Conservation (phyloP, 2,797 vertebrate species). For the Malacoctenus gilli region DNA sequence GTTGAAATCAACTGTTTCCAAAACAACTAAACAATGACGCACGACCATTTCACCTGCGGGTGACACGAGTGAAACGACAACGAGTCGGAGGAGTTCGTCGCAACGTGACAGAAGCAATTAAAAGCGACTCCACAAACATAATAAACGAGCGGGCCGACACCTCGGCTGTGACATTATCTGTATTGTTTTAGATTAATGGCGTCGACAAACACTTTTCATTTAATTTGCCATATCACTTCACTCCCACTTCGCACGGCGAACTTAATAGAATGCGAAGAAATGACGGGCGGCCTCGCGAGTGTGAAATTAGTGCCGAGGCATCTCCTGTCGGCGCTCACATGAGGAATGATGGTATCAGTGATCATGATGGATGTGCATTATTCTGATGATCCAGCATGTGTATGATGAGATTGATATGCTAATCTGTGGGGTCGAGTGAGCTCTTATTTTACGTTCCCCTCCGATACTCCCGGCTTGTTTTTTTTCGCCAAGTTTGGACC, state of each 20-base stretch:
- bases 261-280: slow-evolving; percentile 45
- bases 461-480: no score
- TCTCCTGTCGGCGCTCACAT: slow-evolving; percentile 30
- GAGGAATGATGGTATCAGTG: slow-evolving; percentile 35
- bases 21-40: no score
- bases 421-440: slow-evolving; percentile 39
- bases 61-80: not conserved
- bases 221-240: slow-evolving; percentile 60
- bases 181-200: slow-evolving; percentile 48
- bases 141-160: slow-evolving; percentile 33
- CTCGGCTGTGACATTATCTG: slow-evolving; percentile 34
- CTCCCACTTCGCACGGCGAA: slow-evolving; percentile 34
- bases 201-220: slow-evolving; percentile 47
- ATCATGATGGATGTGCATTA: slow-evolving; percentile 54
- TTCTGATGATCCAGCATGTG: slow-evolving; percentile 48
- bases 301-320: slow-evolving; percentile 64
- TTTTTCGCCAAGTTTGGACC: slow-evolving; percentile 4
- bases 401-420: slow-evolving; percentile 49
- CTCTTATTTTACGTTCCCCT: slow-evolving; percentile 10
- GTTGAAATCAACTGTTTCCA: no score
- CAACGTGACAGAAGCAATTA: slow-evolving; percentile 41
- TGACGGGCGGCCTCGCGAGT: slow-evolving; percentile 51
- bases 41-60: slow-evolving; percentile 4
- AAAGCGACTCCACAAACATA: slow-evolving; percentile 32
- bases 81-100: slow-evolving; percentile 3